Evolutionary conservation across 2,888 invertebrate genomes (phyloP).

Genomic region (Portevinia maculata): DNA sequence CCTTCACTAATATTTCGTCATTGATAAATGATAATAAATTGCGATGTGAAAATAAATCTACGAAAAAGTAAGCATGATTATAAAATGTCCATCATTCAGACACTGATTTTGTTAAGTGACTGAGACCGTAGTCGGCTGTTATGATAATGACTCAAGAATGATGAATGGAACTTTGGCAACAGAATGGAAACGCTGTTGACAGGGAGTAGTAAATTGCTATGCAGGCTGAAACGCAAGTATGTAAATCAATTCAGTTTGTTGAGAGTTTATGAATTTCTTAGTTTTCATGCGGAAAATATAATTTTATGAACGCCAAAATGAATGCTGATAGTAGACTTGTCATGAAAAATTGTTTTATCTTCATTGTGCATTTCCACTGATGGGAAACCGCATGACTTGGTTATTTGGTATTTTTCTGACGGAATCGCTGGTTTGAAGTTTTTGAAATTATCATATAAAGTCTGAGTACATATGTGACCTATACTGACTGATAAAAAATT

Average conservation of each 20-base stretch:
- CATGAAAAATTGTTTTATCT: conserved; percentile 16
- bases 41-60: conserved; percentile 24
- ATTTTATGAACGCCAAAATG: conserved; percentile 1
- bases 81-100: conserved; percentile 42
- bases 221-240: not conserved
- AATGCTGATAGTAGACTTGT: conserved; percentile 21
- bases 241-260: conserved; percentile 1
- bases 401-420: no score
- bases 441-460: not conserved
- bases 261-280: conserved; percentile 30
- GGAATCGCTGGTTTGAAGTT: not conserved
- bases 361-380: not conserved
- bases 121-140: conserved; percentile 32
- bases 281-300: conserved; percentile 12
- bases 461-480: not conserved
- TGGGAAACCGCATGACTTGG: no score
- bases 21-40: not conserved
- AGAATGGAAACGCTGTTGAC: conserved; percentile 40
- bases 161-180: conserved; percentile 37
- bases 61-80: conserved; percentile 32
- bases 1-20: no score
- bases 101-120: conserved; percentile 48
- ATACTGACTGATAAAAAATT: no score
- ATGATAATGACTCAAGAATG: conserved; percentile 47
- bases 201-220: conserved; percentile 43